phyloP scores from a whole-genome alignment of 2,113 vertebrate genomes.

The Myrmecobius fasciatus region DNA sequence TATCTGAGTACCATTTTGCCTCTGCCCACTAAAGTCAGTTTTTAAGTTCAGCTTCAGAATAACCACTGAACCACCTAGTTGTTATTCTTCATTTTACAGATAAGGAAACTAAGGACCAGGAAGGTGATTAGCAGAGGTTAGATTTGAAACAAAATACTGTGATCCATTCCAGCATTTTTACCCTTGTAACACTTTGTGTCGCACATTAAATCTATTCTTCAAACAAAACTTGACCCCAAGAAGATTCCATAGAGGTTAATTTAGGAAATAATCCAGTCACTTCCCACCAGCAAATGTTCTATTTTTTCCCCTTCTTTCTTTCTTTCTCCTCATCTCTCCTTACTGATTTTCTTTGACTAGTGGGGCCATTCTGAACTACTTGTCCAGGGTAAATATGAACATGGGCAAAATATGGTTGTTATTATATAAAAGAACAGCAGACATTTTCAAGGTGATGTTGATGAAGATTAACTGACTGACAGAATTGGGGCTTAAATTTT shows the following conservation, averaged over 20 bases:
- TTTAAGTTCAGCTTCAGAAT: neutral
- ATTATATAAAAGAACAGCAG: neutral
- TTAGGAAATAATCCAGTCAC: conserved; percentile 2
- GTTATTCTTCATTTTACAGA: neutral
- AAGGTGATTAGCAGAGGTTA: neutral
- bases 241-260: conserved; percentile 34
- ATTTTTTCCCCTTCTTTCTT: neutral
- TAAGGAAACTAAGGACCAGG: neutral
- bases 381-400: conserved; percentile 42
- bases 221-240: conserved; percentile 4
- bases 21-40: neutral
- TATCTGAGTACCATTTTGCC: neutral
- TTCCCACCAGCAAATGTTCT: conserved; percentile 47
- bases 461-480: conserved; percentile 21
- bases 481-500: conserved; percentile 14
- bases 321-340: neutral
- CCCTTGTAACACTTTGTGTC: neutral
- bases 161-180: neutral
- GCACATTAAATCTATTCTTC: neutral
- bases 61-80: neutral
- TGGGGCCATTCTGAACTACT: conserved; percentile 10
- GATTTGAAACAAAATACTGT: neutral
- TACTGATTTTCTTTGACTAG: conserved; percentile 42
- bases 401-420: neutral
- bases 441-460: conserved; percentile 25